These are phyloP conservation scores for Aurelia aurita complex sp. Pacific DNA, from an alignment of 30 jellyfish, hydroid and myxozoan species.

Conservation along the genomic window DNA sequence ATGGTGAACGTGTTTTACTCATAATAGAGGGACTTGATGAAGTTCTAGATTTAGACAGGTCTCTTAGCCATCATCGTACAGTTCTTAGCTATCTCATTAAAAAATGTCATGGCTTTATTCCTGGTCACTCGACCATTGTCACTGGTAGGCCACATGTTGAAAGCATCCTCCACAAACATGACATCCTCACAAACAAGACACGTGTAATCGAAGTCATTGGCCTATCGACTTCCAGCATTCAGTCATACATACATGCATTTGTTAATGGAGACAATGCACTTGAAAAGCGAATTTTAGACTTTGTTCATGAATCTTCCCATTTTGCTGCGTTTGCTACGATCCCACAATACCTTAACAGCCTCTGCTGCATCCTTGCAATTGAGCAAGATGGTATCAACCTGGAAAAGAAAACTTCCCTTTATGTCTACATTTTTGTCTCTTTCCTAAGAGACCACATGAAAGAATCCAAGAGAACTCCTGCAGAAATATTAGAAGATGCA, in stretches of 20 bases:
- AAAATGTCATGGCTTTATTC: neutral
- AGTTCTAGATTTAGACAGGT: neutral
- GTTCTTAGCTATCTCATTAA: neutral
- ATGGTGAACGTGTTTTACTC: neutral
- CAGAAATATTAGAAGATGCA: neutral
- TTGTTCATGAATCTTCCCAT: neutral
- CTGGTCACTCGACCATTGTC: neutral
- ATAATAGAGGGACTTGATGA: neutral
- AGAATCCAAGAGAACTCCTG: neutral
- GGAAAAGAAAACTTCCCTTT: neutral
- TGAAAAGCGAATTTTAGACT: neutral
- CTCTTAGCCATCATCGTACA: neutral
- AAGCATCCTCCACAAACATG: neutral
- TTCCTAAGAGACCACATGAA: neutral
- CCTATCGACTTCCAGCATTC: neutral
- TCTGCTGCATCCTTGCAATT: neutral
- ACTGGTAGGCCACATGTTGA: slow-evolving; percentile 11
- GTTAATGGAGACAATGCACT: neutral
- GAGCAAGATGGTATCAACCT: neutral
- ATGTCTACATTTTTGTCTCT: neutral
- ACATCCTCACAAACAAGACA: neutral
- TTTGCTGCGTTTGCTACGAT: neutral
- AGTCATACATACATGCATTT: neutral
- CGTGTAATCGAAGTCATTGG: neutral
- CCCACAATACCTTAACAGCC: slow-evolving; percentile 4